Base-by-base conservation (phyloP, 1,140 invertebrate species). In the Heterodera carotae region DNA sequence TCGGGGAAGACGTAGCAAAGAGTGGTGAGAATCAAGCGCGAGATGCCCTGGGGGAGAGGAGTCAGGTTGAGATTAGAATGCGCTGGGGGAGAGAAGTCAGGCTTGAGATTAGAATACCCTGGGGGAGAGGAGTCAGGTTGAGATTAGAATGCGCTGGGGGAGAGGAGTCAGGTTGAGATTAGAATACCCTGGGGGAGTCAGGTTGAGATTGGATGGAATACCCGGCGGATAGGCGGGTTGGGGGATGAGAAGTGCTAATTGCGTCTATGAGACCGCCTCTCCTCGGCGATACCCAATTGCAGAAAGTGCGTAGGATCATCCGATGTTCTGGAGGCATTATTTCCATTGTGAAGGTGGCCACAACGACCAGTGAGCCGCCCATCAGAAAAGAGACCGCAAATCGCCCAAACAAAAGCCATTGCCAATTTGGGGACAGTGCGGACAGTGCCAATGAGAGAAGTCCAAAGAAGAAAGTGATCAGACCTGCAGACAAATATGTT, bases 221-320 rank as follows among this genome's bases (percentile, higher is more conserved):
- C 39, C 39, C 39, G 39, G 39, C 7, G 39, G 39, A 12, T 7
- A 43, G 39, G 3, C n/a, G n/a, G n/a, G n/a, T n/a, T n/a, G n/a
- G n/a, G n/a, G n/a, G n/a, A n/a, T n/a, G n/a, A n/a, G n/a, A n/a
- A n/a, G n/a, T n/a, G n/a, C n/a, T n/a, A n/a, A n/a, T n/a, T n/a
- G n/a, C n/a, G n/a, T n/a, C n/a, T n/a, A n/a, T n/a, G n/a, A n/a
- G n/a, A n/a, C n/a, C n/a, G n/a, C n/a, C n/a, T n/a, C n/a, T n/a
- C n/a, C n/a, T n/a, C n/a, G n/a, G n/a, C n/a, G n/a, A n/a, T 72
- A 86, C 84, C 85, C 85, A 87, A 77, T 87, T 87, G 69, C 87
- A 88, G 80, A 87, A 88, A 12, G 86, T 86, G 25, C 85, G 22
- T n/a, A 87, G 75, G n/a, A 84, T 83, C 39, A 88, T 48, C 80